Evolutionary conservation across 1,140 invertebrate species (phyloP).

Genomic region (Protaetia brevitarsis): DNA sequence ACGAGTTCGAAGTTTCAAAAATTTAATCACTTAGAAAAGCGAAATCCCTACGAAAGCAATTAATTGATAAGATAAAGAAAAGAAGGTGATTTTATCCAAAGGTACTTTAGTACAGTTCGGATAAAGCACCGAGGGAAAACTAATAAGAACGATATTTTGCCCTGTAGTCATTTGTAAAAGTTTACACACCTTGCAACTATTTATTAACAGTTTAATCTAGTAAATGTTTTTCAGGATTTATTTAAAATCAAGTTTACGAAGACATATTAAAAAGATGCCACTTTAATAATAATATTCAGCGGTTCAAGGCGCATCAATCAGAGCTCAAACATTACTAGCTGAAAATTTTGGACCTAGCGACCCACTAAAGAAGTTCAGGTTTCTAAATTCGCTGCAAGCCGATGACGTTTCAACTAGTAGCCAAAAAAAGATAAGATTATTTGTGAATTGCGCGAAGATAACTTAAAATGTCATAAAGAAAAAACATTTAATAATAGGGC

Average conservation of each 20-base stretch:
- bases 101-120: not conserved
- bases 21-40: not conserved
- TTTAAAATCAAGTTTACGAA: not conserved
- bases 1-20: not conserved
- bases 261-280: not conserved
- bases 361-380: constrained; percentile 10
- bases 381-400: constrained; percentile 26
- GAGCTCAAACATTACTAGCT: constrained; percentile 23
- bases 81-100: not conserved
- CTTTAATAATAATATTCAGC: not conserved
- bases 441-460: constrained; percentile 41
- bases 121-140: not conserved
- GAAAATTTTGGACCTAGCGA: constrained; percentile 26
- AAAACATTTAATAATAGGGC: constrained; percentile 37
- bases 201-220: not conserved
- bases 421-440: constrained; percentile 36
- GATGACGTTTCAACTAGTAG: constrained; percentile 30
- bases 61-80: not conserved
- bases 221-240: not conserved
- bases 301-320: not conserved
- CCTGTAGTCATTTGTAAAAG: not conserved
- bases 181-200: not conserved
- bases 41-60: not conserved
- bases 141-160: not conserved
- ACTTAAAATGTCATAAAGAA: constrained; percentile 40